A percentile compares a stretch with the other conserved stretches of the same genome.
These are phyloP conservation scores for Pelodytes ibericus DNA, from an alignment of 2,797 vertebrate species.

Conservation along the genomic window DNA sequence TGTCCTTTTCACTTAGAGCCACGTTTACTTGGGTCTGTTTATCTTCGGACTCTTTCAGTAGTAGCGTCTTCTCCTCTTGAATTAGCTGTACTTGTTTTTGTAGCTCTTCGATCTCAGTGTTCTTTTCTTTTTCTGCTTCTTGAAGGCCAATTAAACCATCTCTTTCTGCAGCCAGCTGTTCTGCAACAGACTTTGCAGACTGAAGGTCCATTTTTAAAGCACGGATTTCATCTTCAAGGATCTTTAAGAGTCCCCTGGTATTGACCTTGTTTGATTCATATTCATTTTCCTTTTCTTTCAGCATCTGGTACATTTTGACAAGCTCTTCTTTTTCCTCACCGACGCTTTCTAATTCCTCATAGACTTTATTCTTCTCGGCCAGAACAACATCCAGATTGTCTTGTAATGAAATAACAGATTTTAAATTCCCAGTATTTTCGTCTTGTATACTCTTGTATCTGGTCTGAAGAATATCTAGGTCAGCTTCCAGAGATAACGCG, in stretches of 20 bases:
- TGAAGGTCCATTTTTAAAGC: constrained; percentile 70
- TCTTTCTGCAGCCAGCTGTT: constrained; percentile 69
- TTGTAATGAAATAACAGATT: constrained; percentile 71
- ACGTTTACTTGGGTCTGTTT: constrained; percentile 74
- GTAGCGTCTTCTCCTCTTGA: constrained; percentile 71
- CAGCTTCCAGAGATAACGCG: constrained; percentile 73
- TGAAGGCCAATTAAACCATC: constrained; percentile 72
- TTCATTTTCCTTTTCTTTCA: constrained; percentile 72
- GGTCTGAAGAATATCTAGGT: constrained; percentile 74
- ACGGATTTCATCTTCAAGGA: constrained; percentile 76
- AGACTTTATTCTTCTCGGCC: constrained; percentile 73
- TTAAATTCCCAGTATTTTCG: constrained; percentile 73
- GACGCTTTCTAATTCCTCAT: constrained; percentile 73
- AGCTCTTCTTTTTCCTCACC: constrained; percentile 77
- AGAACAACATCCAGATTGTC: constrained; percentile 72
- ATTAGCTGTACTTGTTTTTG: constrained; percentile 70
- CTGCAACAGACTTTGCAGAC: constrained; percentile 63
- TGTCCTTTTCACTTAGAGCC: constrained; percentile 74
- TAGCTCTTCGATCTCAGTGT: constrained; percentile 68
- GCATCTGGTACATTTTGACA: constrained; percentile 67
- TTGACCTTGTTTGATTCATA: constrained; percentile 73
- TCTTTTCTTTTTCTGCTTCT: constrained; percentile 66
- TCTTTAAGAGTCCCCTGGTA: constrained; percentile 70
- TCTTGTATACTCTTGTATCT: constrained; percentile 71
- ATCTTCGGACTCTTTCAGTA: constrained; percentile 71